These are phyloP conservation scores for Muscicapa striata DNA, from an alignment of 2,797 vertebrate species.

Conservation along the genomic window DNA sequence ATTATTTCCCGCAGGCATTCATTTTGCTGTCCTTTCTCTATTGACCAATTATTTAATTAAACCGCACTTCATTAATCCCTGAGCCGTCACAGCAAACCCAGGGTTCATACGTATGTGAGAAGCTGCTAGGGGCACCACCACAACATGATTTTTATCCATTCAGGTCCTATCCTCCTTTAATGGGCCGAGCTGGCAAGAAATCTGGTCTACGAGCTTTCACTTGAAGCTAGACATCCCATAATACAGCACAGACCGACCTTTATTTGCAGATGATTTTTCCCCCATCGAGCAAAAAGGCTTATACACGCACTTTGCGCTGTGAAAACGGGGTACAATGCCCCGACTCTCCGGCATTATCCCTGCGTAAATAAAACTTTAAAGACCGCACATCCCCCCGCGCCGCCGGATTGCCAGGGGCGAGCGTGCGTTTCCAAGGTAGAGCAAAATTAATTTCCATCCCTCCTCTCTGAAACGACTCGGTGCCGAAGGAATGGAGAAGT, in stretches of 20 bases:
- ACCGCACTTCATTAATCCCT: slow-evolving; percentile 76
- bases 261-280: slow-evolving; percentile 71
- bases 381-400: slow-evolving; percentile 41
- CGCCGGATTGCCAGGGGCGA: slow-evolving; percentile 48
- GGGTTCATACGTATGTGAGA: slow-evolving; percentile 1
- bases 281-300: slow-evolving; percentile 65
- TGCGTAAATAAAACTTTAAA: slow-evolving; percentile 75
- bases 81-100: slow-evolving; percentile 46
- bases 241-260: slow-evolving; percentile 68
- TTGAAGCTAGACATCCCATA: slow-evolving; percentile 64
- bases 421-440: slow-evolving; percentile 75
- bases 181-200: slow-evolving; percentile 68
- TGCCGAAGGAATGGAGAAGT: slow-evolving; percentile 77
- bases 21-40: slow-evolving; percentile 64
- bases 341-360: slow-evolving; percentile 52
- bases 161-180: slow-evolving; percentile 62
- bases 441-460: slow-evolving; percentile 78
- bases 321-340: slow-evolving; percentile 10
- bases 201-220: slow-evolving; percentile 43
- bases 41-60: slow-evolving; percentile 80
- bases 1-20: slow-evolving; percentile 71
- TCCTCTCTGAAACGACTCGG: slow-evolving; percentile 72
- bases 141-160: slow-evolving; percentile 48
- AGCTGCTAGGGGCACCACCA: slow-evolving; percentile 50
- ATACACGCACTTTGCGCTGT: slow-evolving; percentile 34